Evolutionary conservation across 1,140 invertebrate genomes (phyloP).

Genomic region (Ceratina calcarata): DNA sequence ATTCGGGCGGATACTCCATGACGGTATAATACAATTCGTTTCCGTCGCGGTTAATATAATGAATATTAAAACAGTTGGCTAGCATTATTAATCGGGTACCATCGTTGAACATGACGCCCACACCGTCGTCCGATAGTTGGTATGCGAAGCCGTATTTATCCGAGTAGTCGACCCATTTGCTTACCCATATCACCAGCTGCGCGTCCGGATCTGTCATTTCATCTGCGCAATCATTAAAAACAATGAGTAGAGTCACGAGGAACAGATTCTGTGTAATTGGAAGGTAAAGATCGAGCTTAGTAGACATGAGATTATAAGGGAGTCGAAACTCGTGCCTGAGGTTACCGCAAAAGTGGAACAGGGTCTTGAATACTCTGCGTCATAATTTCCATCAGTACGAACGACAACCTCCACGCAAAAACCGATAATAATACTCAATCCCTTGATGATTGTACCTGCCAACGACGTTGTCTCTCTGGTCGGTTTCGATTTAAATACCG

Average conservation of each 20-base stretch:
- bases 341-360: slow-evolving; percentile 48
- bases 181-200: slow-evolving; percentile 97
- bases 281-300: background rate
- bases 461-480: slow-evolving; percentile 68
- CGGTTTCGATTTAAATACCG: slow-evolving; percentile 77
- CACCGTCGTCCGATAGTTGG: slow-evolving; percentile 96
- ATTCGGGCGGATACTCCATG: slow-evolving; percentile 87
- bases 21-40: slow-evolving; percentile 94
- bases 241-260: background rate
- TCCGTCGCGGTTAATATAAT: slow-evolving; percentile 96
- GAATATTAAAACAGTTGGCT: slow-evolving; percentile 94
- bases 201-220: slow-evolving; percentile 96
- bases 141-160: slow-evolving; percentile 99
- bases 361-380: slow-evolving; percentile 49
- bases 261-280: background rate
- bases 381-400: slow-evolving; percentile 30
- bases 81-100: slow-evolving; percentile 94
- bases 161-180: slow-evolving; percentile 99
- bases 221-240: slow-evolving; percentile 82
- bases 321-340: too few relatives aligned
- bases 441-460: slow-evolving; percentile 62
- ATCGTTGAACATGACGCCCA: slow-evolving; percentile 98
- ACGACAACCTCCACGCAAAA: slow-evolving; percentile 17
- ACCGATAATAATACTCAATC: slow-evolving; percentile 35
- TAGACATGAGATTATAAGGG: slow-evolving; percentile 1